Evolutionary conservation across 2,797 vertebrate genomes (phyloP).

Genomic region (Trematomus bernacchii): DNA sequence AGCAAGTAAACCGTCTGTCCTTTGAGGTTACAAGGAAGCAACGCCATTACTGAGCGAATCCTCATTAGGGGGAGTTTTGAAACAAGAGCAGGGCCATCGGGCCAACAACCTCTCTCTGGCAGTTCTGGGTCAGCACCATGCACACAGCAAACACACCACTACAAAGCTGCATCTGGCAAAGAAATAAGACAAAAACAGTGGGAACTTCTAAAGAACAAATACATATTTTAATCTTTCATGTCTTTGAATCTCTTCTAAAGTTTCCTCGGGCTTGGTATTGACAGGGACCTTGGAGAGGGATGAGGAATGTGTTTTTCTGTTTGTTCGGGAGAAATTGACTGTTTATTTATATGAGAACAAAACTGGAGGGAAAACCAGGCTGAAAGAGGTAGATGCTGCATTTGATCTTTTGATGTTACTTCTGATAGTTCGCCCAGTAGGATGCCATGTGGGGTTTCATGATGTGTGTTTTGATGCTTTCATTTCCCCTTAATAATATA

Average conservation of each 20-base stretch:
- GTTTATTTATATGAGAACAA: slow-evolving; percentile 55
- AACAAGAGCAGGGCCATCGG: slow-evolving; percentile 45
- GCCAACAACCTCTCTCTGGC: slow-evolving; percentile 68
- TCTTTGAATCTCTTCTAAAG: slow-evolving; percentile 68
- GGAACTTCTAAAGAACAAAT: slow-evolving; percentile 80
- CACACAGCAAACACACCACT: slow-evolving; percentile 54
- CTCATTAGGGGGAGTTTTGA: slow-evolving; percentile 71
- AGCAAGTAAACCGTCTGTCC: slow-evolving; percentile 49
- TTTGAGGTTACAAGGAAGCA: slow-evolving; percentile 69
- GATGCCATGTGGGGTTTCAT: slow-evolving; percentile 26
- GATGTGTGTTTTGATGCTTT: slow-evolving; percentile 32
- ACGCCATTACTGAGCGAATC: slow-evolving; percentile 61
- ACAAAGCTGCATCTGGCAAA: slow-evolving; percentile 62
- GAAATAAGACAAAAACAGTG: slow-evolving; percentile 68
- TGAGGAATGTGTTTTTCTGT: slow-evolving; percentile 47
- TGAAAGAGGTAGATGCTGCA: slow-evolving; percentile 34
- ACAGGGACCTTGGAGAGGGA: slow-evolving; percentile 53
- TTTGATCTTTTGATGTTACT: slow-evolving; percentile 60
- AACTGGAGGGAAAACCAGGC: slow-evolving; percentile 36
- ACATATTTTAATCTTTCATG: slow-evolving; percentile 83
- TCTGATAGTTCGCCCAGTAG: slow-evolving; percentile 41
- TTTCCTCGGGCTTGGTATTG: slow-evolving; percentile 69
- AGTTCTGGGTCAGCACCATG: slow-evolving; percentile 81
- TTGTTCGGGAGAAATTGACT: slow-evolving; percentile 41
- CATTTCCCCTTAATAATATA: slow-evolving; percentile 19